A percentile compares a stretch with the other conserved stretches of the same genome.
Conservation (phyloP, 2,797 vertebrate species). For the Varecia variegata region DNA sequence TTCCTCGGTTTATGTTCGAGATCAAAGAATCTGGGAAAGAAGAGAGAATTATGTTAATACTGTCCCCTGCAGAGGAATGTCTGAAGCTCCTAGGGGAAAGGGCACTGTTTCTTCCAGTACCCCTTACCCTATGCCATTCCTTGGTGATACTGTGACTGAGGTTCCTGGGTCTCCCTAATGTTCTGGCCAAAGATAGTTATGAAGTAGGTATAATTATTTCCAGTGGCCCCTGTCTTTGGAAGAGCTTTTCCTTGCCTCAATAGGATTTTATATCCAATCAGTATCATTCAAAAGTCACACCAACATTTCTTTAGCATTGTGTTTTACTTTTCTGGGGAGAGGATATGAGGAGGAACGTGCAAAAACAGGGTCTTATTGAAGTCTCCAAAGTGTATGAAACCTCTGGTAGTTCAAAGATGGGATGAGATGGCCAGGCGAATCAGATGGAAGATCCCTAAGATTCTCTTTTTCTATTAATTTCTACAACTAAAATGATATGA, state of each 20-base stretch:
- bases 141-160: not conserved
- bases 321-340: constrained; percentile 85
- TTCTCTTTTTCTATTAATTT: constrained; percentile 33
- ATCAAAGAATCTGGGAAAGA: constrained; percentile 29
- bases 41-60: constrained; percentile 12
- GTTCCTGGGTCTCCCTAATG: not conserved
- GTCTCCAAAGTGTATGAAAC: constrained; percentile 15
- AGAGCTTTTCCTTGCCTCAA: not conserved
- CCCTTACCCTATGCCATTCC: constrained; percentile 69
- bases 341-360: constrained; percentile 63
- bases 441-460: not conserved
- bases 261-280: not conserved
- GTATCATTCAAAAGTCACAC: constrained; percentile 56
- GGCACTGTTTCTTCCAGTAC: constrained; percentile 87
- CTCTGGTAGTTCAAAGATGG: not conserved
- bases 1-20: constrained; percentile 26
- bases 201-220: not conserved
- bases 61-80: constrained; percentile 82
- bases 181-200: not conserved
- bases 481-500: not conserved
- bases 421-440: constrained; percentile 17
- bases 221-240: not conserved
- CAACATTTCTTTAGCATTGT: constrained; percentile 45
- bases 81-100: constrained; percentile 85
- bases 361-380: constrained; percentile 42